Evolutionary conservation across 2,888 invertebrate genomes (phyloP), one percentile per base, ranked within the genome.

Genomic region (Rhaphigaster nebulosa): DNA sequence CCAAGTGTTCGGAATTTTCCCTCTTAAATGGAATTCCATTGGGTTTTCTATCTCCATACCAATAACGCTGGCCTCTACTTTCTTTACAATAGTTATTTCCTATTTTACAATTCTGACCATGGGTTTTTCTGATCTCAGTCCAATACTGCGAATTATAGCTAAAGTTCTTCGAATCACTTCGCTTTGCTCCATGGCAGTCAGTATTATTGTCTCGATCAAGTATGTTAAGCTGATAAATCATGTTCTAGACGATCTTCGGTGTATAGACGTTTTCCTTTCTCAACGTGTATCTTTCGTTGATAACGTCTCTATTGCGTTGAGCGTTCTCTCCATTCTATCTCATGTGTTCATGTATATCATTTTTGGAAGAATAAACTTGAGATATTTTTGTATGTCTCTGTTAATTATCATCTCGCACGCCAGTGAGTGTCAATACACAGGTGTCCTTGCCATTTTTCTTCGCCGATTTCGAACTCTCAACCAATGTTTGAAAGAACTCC

Each of bases 71-170:
- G 26, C 26, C 2, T 60, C 60, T n/a, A 1, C 12, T n/a, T 60
- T 1, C 60, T n/a, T 60, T 26, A 5, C n/a, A 8, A n/a, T 60
- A n/a, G 60, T n/a, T 0, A 8, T n/a, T n/a, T n/a, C 8, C 60
- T 60, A 20, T 60, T 26, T 26, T 60, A 60, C 60, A 8, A 10
- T 60, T 1, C 0, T 60, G 26, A 10, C 60, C 1, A 20, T 8
- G 3, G 0, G 0, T 2, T 0, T n/a, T 10, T 1, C 1, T n/a
- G 60, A 3, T n/a, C 0, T 23, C 6, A 10, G 0, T 12, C n/a
- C 60, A 12, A 4, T n/a, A 2, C 26, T n/a, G 0, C 5, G 26
- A 10, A 6, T 60, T 0, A 2, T 60, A 12, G 0, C 26, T 10
- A 26, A 60, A 60, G 10, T 8, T n/a, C 26, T 60, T 60, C 60